Conservation (phyloP, 1,140 invertebrate species). For the Nylanderia fulva region DNA sequence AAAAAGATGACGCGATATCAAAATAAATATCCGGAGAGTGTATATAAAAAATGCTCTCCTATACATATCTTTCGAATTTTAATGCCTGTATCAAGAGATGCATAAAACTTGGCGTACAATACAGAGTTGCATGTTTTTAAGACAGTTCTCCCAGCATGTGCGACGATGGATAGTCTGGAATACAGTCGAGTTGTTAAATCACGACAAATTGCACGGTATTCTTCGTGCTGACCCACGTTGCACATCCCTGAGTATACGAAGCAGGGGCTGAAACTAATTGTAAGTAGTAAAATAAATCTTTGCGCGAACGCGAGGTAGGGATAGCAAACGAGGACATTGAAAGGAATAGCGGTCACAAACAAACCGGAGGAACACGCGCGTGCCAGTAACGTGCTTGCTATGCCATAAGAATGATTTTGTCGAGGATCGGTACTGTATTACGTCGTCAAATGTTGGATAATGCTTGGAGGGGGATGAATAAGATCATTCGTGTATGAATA, state of each 20-base stretch:
- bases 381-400: conserved; percentile 15
- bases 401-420: conserved; percentile 36
- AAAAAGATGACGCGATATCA: neutral
- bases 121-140: conserved; percentile 23
- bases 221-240: conserved; percentile 56
- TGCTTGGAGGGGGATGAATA: neutral
- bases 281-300: conserved; percentile 79
- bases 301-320: conserved; percentile 16
- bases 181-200: conserved; percentile 50
- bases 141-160: neutral
- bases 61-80: neutral
- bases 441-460: neutral
- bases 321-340: conserved; percentile 49
- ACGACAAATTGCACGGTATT: conserved; percentile 39
- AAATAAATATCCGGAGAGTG: neutral
- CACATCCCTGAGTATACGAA: conserved; percentile 36
- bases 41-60: neutral
- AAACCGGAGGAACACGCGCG: neutral
- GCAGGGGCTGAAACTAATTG: conserved; percentile 75
- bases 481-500: conserved; percentile 4
- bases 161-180: conserved; percentile 4
- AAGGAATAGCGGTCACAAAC: conserved; percentile 51
- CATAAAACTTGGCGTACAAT: neutral
- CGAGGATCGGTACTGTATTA: conserved; percentile 11
- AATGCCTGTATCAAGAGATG: too few species aligned